These are phyloP conservation scores for Drosophila littoralis DNA, from an alignment of 1,140 invertebrate species.

Conservation along the genomic window DNA sequence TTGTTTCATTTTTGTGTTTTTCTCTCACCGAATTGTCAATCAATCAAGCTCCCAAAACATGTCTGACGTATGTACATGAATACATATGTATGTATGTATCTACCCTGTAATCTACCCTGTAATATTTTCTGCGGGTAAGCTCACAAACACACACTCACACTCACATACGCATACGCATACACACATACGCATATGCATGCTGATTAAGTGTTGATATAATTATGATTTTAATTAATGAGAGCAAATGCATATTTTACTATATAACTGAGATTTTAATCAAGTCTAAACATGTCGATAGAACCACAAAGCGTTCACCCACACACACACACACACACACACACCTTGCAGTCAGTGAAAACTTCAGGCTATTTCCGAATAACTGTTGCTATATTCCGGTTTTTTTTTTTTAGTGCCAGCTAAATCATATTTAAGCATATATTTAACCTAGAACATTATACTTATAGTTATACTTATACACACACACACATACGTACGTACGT, in stretches of 20 bases:
- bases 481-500: not conserved
- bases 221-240: conserved; percentile 24
- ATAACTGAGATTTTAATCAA: conserved; percentile 58
- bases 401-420: conserved; percentile 64
- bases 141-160: conserved; percentile 9
- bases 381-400: conserved; percentile 33
- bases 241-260: conserved; percentile 31
- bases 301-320: conserved; percentile 68
- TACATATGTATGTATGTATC: conserved; percentile 20
- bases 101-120: conserved; percentile 21
- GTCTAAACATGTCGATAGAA: conserved; percentile 77
- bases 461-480: conserved; percentile 15
- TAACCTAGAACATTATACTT: conserved; percentile 39
- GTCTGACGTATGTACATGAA: not conserved
- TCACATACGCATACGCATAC: conserved; percentile 4
- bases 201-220: conserved; percentile 21
- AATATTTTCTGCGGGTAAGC: not conserved
- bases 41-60: not conserved
- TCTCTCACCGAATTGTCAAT: conserved; percentile 2
- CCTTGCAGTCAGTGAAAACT: conserved; percentile 29
- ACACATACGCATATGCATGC: conserved; percentile 14
- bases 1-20: conserved; percentile 5
- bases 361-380: conserved; percentile 20
- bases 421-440: conserved; percentile 48
- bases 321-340: conserved; percentile 23